These are phyloP conservation scores for Stramonita haemastoma DNA, from an alignment of 2,888 invertebrate species.

Conservation along the genomic window DNA sequence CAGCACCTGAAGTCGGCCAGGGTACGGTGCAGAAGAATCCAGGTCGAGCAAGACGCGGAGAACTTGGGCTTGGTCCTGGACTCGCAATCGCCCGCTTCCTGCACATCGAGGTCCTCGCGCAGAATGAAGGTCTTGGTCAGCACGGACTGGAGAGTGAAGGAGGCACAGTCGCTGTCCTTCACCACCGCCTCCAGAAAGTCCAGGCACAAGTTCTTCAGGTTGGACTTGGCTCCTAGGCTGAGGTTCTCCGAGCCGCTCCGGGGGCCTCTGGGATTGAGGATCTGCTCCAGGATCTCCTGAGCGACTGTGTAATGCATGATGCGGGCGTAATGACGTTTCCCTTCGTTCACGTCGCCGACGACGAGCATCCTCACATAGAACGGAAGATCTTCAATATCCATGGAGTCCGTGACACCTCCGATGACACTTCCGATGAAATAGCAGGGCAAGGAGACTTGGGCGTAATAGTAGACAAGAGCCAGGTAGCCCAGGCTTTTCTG, in stretches of 20 bases:
- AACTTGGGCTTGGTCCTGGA: constrained; percentile 45
- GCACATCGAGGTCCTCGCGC: constrained; percentile 53
- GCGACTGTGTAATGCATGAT: constrained; percentile 56
- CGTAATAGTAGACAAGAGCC: constrained; percentile 56
- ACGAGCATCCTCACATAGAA: constrained; percentile 46
- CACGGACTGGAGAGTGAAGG: constrained; percentile 43
- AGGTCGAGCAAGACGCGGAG: constrained; percentile 55
- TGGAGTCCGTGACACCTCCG: constrained; percentile 35
- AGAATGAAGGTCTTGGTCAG: constrained; percentile 57
- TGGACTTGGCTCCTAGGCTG: neutral
- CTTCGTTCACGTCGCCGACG: constrained; percentile 46
- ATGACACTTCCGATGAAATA: constrained; percentile 47
- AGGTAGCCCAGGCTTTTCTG: constrained; percentile 52
- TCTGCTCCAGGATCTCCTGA: constrained; percentile 53
- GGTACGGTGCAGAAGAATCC: constrained; percentile 52
- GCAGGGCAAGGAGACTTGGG: constrained; percentile 53
- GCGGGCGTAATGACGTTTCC: constrained; percentile 46
- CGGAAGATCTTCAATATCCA: constrained; percentile 44
- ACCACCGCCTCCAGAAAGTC: neutral
- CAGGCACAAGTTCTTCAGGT: neutral
- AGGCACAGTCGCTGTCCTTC: neutral
- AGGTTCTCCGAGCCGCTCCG: neutral
- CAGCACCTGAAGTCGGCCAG: constrained; percentile 53
- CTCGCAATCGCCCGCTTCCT: constrained; percentile 51
- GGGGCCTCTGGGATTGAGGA: constrained; percentile 5